These are phyloP conservation scores for Notodromas monacha DNA, from an alignment of 2,888 invertebrate species.

Conservation along the genomic window DNA sequence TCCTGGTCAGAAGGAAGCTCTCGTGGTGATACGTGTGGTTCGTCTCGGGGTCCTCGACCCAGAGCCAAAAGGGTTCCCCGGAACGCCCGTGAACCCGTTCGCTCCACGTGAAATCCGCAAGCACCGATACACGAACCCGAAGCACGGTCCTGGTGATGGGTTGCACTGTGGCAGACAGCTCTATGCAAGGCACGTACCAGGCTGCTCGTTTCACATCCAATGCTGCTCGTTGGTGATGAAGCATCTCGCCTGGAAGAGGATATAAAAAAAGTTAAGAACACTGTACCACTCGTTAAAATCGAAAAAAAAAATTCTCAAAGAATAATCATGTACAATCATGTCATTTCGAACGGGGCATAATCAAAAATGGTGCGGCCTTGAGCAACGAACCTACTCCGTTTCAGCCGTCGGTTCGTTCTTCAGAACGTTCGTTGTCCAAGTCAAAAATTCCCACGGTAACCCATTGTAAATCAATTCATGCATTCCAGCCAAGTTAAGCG, in stretches of 20 bases:
- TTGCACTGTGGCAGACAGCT: slow-evolving; percentile 50
- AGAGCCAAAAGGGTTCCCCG: slow-evolving; percentile 75
- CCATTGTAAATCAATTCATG: too few relatives aligned
- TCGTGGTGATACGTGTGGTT: slow-evolving; percentile 89
- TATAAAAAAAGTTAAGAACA: slow-evolving; percentile 4
- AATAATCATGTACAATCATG: too few relatives aligned
- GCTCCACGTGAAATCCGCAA: slow-evolving; percentile 45
- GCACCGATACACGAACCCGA: slow-evolving; percentile 41
- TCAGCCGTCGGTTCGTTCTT: too few relatives aligned
- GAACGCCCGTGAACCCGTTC: slow-evolving; percentile 58
- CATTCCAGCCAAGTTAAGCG: too few relatives aligned
- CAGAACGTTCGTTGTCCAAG: too few relatives aligned
- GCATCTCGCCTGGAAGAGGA: slow-evolving; percentile 23
- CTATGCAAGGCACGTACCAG: slow-evolving; percentile 46
- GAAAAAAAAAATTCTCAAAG: slow-evolving; percentile 9
- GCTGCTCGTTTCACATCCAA: slow-evolving; percentile 44
- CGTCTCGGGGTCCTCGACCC: slow-evolving; percentile 83
- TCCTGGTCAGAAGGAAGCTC: slow-evolving; percentile 45
- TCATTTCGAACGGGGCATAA: too few relatives aligned
- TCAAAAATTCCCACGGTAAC: too few relatives aligned
- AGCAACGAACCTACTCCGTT: too few relatives aligned
- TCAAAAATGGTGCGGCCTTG: too few relatives aligned
- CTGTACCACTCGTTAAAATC: neutral
- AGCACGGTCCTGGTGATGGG: slow-evolving; percentile 81
- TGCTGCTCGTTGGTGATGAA: slow-evolving; percentile 42